Conservation (phyloP, 2,797 vertebrate genomes). For the Hoplostethus atlanticus region DNA sequence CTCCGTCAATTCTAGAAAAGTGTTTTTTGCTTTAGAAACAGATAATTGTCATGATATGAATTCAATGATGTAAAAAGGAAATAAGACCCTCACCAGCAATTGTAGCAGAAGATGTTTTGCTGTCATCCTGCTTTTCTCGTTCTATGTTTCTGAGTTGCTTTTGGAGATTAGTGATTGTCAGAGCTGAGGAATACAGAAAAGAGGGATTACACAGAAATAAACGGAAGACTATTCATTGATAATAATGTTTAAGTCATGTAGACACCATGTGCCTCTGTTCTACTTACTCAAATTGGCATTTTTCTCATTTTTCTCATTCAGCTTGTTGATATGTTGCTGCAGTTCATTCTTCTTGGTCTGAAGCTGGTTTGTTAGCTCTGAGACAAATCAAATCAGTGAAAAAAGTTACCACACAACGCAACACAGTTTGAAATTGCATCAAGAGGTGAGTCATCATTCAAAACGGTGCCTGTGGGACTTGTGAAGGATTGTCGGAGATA, state of each 20-base stretch:
- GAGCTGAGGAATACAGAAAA: conserved; percentile 40
- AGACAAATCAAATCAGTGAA: neutral
- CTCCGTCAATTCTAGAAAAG: conserved; percentile 45
- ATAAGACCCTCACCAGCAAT: conserved; percentile 30
- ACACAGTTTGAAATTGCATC: neutral
- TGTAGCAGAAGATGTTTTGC: neutral
- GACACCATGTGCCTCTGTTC: neutral
- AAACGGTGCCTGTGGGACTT: neutral
- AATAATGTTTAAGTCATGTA: neutral
- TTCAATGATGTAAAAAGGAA: neutral
- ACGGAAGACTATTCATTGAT: neutral
- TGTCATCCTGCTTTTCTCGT: neutral
- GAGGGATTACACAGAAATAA: neutral
- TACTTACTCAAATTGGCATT: conserved; percentile 50
- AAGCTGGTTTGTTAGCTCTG: conserved; percentile 46
- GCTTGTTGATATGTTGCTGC: conserved; percentile 10
- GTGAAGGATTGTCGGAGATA: neutral
- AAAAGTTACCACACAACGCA: neutral
- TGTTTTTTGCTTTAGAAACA: neutral
- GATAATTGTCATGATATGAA: neutral
- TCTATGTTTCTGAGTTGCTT: conserved; percentile 33
- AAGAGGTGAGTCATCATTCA: too few species aligned
- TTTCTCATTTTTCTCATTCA: conserved; percentile 29
- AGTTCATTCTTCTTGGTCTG: conserved; percentile 3
- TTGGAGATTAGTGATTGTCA: conserved; percentile 36